phyloP scores from a whole-genome alignment of 53 echinoderm and acorn worm species.

The Holothuria scabra region DNA sequence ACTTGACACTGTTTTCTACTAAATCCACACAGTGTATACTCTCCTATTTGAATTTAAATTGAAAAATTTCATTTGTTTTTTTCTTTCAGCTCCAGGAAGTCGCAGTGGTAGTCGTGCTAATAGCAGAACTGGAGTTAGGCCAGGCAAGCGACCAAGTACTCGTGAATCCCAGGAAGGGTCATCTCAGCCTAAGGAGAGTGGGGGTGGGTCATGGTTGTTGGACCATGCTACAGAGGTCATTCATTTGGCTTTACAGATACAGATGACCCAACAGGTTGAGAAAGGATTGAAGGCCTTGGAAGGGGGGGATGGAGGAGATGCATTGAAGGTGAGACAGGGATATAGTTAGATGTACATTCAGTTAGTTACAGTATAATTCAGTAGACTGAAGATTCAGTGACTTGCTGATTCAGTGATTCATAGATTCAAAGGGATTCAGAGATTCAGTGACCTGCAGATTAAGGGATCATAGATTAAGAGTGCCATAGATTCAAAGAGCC shows the following conservation, averaged over 20 bases:
- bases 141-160: conserved; percentile 49
- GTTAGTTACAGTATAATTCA: too few species aligned
- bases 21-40: background rate
- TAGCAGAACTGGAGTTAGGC: conserved; percentile 64
- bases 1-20: background rate
- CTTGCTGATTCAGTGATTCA: too few species aligned
- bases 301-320: conserved; percentile 71
- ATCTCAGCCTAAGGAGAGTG: background rate
- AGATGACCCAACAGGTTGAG: conserved; percentile 90
- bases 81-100: conserved; percentile 56
- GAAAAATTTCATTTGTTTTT: background rate
- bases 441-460: too few species aligned
- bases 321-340: background rate
- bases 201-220: conserved; percentile 82
- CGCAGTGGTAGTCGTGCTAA: conserved; percentile 72
- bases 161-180: conserved; percentile 66
- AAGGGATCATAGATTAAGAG: too few species aligned
- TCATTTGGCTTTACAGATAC: conserved; percentile 89
- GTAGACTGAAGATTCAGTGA: too few species aligned
- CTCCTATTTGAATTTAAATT: background rate
- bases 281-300: conserved; percentile 80
- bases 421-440: too few species aligned
- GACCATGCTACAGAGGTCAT: conserved; percentile 96
- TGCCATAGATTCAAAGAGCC: too few species aligned
- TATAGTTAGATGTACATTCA: too few species aligned